phyloP scores from a whole-genome alignment of 2,888 invertebrate species.

The Arctia plantaginis region DNA sequence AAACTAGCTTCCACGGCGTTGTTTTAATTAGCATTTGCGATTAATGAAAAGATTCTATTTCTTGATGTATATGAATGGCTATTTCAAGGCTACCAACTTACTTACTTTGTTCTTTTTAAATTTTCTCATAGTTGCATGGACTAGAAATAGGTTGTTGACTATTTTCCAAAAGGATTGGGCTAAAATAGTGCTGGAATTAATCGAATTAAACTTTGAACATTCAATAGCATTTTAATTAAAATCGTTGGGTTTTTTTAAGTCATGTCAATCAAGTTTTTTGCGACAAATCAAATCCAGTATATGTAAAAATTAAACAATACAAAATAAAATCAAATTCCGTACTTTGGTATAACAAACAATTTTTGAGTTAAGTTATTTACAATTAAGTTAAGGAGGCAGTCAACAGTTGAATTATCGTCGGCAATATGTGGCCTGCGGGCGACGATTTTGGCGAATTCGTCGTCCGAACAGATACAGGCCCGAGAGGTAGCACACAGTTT shows the following conservation, averaged over 20 bases:
- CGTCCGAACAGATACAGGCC: too few relatives aligned
- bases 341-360: not conserved
- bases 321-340: not conserved
- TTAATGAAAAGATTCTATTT: slow-evolving; percentile 43
- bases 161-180: not conserved
- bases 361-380: too few relatives aligned
- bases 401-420: not conserved
- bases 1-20: slow-evolving; percentile 35
- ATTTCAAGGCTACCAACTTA: not conserved
- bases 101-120: not conserved
- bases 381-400: not conserved
- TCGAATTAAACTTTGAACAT: not conserved
- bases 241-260: not conserved
- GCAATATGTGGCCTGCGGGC: too few relatives aligned
- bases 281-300: too few relatives aligned
- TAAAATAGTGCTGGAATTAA: not conserved
- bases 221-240: not conserved
- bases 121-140: not conserved
- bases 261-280: too few relatives aligned
- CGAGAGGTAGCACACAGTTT: too few relatives aligned
- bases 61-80: slow-evolving; percentile 23
- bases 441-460: too few relatives aligned
- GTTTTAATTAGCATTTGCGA: slow-evolving; percentile 50
- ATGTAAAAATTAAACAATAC: too few relatives aligned
- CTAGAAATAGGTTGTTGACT: not conserved